phyloP scores from a whole-genome alignment of 1,140 invertebrate genomes.

The Anoplophora glabripennis region DNA sequence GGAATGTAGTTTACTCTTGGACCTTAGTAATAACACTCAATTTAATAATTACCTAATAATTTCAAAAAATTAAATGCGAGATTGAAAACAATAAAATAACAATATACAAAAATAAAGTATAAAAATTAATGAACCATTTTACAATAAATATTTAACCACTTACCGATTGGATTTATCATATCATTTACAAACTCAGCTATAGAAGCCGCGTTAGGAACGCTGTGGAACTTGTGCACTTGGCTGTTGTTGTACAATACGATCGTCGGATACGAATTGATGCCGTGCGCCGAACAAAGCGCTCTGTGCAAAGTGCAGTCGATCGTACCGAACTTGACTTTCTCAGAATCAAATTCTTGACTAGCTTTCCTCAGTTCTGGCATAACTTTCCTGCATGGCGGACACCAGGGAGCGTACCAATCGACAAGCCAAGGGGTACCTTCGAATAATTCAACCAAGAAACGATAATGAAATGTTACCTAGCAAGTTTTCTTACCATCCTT shows the following conservation, averaged over 20 bases:
- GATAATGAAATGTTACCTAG: background rate
- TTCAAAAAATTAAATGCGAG: too few relatives aligned
- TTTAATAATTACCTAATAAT: too few relatives aligned
- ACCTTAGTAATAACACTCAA: too few relatives aligned
- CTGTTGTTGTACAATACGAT: slow-evolving; percentile 68
- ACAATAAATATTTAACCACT: slow-evolving; percentile 41
- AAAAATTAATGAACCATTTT: background rate
- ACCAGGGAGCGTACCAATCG: slow-evolving; percentile 82
- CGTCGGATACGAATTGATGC: slow-evolving; percentile 71
- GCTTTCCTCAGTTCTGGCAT: slow-evolving; percentile 72
- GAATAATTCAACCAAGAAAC: slow-evolving; percentile 28
- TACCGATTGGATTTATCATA: slow-evolving; percentile 50
- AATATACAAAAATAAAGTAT: background rate
- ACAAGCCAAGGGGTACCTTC: slow-evolving; percentile 64
- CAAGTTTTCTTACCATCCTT: slow-evolving; percentile 43
- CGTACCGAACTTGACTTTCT: slow-evolving; percentile 63
- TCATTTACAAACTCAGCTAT: slow-evolving; percentile 70
- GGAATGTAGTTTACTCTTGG: too few relatives aligned
- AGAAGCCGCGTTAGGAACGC: slow-evolving; percentile 57
- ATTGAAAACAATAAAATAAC: background rate
- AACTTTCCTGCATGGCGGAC: slow-evolving; percentile 75
- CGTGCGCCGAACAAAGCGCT: slow-evolving; percentile 58
- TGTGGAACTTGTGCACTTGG: slow-evolving; percentile 59
- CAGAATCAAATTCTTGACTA: slow-evolving; percentile 54
- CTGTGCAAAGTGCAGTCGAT: slow-evolving; percentile 61